Percentiles rank a stretch among this genome's conserved stretches.
These are phyloP conservation scores for Artemia sinica DNA, from an alignment of 2,888 invertebrate genomes.

Conservation along the genomic window DNA sequence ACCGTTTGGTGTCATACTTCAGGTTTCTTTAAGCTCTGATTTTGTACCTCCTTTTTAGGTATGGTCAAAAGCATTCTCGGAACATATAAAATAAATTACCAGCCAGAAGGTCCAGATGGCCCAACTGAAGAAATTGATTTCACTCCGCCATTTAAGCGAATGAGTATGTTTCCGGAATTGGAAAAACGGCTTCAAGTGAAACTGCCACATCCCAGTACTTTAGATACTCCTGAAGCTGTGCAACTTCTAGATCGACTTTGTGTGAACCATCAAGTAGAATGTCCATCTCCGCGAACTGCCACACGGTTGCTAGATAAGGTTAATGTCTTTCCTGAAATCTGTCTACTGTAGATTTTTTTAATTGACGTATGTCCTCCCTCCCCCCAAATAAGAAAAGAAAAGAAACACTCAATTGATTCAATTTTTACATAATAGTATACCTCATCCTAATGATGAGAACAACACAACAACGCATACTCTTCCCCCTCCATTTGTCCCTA, in stretches of 20 bases:
- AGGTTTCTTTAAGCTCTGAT: no score
- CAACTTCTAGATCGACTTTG: conserved; percentile 64
- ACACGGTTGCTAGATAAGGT: conserved; percentile 84
- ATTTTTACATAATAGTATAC: no score
- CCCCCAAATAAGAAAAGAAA: no score
- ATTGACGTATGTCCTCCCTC: no score
- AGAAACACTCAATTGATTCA: no score
- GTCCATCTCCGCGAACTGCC: conserved; percentile 76
- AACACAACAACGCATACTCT: no score
- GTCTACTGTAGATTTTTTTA: no score
- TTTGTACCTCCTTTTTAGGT: conserved; percentile 34
- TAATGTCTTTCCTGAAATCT: conserved; percentile 21
- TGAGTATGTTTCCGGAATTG: conserved; percentile 77
- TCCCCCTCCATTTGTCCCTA: no score
- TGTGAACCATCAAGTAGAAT: conserved; percentile 69
- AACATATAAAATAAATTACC: conserved; percentile 72
- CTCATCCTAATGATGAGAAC: no score
- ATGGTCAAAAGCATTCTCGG: conserved; percentile 88
- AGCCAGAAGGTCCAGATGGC: conserved; percentile 73
- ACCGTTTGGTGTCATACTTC: neutral
- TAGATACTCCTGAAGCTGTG: conserved; percentile 50
- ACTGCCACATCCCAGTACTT: conserved; percentile 49
- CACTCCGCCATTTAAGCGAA: conserved; percentile 83
- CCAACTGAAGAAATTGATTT: conserved; percentile 77
- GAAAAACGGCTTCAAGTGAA: conserved; percentile 53